Evolutionary conservation across 2,113 vertebrate genomes (phyloP), one percentile per base, ranked within the genome.

Genomic region (Albula glossodonta): DNA sequence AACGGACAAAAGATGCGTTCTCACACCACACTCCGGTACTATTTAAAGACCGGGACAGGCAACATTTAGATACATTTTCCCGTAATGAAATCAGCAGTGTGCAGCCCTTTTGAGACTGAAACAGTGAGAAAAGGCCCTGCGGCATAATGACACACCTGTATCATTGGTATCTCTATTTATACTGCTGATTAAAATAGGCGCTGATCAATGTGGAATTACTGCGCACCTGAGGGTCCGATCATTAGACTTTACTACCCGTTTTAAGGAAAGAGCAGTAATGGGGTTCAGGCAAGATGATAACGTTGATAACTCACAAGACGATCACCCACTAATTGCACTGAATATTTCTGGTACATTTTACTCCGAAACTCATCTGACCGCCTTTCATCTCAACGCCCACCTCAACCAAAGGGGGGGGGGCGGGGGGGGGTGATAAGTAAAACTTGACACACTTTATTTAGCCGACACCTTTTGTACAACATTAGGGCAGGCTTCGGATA

Each of bases 171-270:
- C 89, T 86, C 31, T 41, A 41, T 48, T 88, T 88, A 83, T 80
- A 89, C 91, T 87, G 90, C 90, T 92, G 92, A 91, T 93, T 93
- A 93, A 91, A 91, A 90, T 81, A 84, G 84, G 78, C 81, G 85
- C 78, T 90, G 90, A 93, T 93, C 91, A 89, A 90, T 94, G 88
- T 85, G 88, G 86, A 93, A 90, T 90, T 2, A 22, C 85, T 91
- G 90, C 91, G 87, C 22, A 79, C 22, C 48, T 52, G n/a, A 84
- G 87, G 82, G 84, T 81, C 83, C 17, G 7, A 19, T 22, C 3
- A 63, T 19, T 1, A 63, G 5, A 15, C 4, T 63, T 63, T 63
- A 63, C 60, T 4, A 22, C 15, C 60, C 5, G 17, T 5, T 63
- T 22, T 22, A 19, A 63, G 15, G 5, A 3, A 63, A 8, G 15